A percentile compares a stretch with the other conserved stretches of the same genome.
These are phyloP conservation scores for Byasa hedistus DNA, from an alignment of 2,888 invertebrate species.

Conservation along the genomic window DNA sequence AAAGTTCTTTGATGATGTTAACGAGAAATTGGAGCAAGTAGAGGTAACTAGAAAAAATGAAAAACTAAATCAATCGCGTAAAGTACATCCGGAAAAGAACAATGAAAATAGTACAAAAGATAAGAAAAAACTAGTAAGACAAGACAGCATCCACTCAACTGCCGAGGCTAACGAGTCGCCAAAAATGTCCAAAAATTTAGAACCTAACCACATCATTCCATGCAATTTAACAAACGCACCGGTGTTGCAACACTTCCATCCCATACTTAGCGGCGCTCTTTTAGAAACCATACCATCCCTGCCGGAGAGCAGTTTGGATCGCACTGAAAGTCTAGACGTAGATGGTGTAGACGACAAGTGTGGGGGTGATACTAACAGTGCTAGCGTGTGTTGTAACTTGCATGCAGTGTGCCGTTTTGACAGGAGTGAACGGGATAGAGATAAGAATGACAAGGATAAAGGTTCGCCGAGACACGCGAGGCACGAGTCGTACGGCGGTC, in stretches of 20 bases:
- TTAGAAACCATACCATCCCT: conserved; percentile 73
- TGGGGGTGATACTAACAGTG: conserved; percentile 60
- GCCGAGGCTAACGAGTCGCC: conserved; percentile 41
- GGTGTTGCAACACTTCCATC: conserved; percentile 63
- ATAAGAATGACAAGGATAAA: conserved; percentile 56
- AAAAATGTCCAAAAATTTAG: conserved; percentile 62
- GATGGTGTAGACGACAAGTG: conserved; percentile 43
- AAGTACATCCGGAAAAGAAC: conserved; percentile 21
- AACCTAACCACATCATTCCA: conserved; percentile 47
- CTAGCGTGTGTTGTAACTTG: conserved; percentile 78
- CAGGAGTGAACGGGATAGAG: conserved; percentile 64
- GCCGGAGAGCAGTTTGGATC: conserved; percentile 62
- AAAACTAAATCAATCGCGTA: conserved; percentile 21
- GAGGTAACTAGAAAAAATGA: conserved; percentile 48
- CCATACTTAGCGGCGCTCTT: conserved; percentile 58
- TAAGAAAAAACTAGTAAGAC: conserved; percentile 54
- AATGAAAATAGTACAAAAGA: conserved; percentile 30
- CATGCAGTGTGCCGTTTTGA: conserved; percentile 77
- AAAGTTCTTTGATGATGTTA: conserved; percentile 68
- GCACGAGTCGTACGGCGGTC: conserved; percentile 78
- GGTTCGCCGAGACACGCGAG: conserved; percentile 75
- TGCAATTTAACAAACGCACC: conserved; percentile 53
- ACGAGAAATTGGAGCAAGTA: conserved; percentile 61
- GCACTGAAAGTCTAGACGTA: conserved; percentile 57
- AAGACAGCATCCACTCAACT: conserved; percentile 64